phyloP scores from a whole-genome alignment of 2,113 vertebrate genomes.

The Nibea albiflora region DNA sequence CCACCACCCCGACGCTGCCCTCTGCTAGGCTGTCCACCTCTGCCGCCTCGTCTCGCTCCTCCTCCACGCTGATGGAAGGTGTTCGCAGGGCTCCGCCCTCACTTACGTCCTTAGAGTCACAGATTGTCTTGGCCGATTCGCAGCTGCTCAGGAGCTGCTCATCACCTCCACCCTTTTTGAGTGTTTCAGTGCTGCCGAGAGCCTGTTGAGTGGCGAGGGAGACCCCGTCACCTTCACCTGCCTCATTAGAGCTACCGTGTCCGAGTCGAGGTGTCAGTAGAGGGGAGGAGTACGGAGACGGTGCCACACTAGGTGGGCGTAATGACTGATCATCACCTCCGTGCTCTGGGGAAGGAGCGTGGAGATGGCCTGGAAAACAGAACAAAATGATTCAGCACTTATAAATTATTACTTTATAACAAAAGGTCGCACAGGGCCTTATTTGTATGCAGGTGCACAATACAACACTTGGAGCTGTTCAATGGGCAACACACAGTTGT shows the following conservation, averaged over 20 bases:
- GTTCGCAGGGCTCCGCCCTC: conserved; percentile 67
- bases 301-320: conserved; percentile 86
- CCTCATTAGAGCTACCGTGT: conserved; percentile 53
- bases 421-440: background rate
- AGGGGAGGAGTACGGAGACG: conserved; percentile 85
- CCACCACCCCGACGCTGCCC: conserved; percentile 72
- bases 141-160: conserved; percentile 91
- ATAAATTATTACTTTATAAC: conserved; percentile 6
- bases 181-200: conserved; percentile 81
- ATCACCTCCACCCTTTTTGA: conserved; percentile 82
- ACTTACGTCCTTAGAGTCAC: conserved; percentile 79
- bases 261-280: conserved; percentile 60
- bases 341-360: conserved; percentile 71
- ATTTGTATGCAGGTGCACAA: background rate
- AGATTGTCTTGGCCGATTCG: conserved; percentile 92
- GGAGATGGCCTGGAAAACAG: conserved; percentile 64
- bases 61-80: conserved; percentile 76
- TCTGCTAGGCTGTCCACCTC: conserved; percentile 72
- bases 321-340: conserved; percentile 74
- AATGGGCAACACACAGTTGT: background rate
- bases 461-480: background rate
- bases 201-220: conserved; percentile 69
- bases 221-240: conserved; percentile 63
- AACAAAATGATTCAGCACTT: conserved; percentile 3
- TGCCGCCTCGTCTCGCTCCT: conserved; percentile 71